These are phyloP conservation scores for Diadumene lineata DNA, from an alignment of 92 coral and sea anemone genomes.

Conservation along the genomic window DNA sequence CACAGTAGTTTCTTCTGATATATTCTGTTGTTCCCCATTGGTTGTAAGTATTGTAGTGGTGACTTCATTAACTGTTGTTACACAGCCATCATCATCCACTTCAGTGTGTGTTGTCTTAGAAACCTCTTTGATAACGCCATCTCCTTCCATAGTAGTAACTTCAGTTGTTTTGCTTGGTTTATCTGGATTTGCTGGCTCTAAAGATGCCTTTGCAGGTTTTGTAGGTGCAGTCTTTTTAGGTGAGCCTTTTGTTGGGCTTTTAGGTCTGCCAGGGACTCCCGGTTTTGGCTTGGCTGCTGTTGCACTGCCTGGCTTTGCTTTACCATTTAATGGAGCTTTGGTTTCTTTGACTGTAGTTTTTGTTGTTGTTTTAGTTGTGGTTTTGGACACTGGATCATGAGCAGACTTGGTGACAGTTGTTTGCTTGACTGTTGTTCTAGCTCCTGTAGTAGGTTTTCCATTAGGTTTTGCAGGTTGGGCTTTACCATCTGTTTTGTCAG, in stretches of 20 bases:
- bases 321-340: constrained; percentile 17
- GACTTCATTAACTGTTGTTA: constrained; percentile 18
- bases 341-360: constrained; percentile 59
- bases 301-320: constrained; percentile 34
- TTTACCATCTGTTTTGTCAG: constrained; percentile 27
- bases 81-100: constrained; percentile 19
- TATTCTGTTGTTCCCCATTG: constrained; percentile 26
- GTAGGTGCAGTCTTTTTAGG: constrained; percentile 31
- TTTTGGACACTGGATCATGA: constrained; percentile 41
- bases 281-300: constrained; percentile 28
- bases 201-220: constrained; percentile 15
- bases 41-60: not conserved
- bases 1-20: constrained; percentile 7
- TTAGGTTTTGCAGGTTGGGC: constrained; percentile 7
- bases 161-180: constrained; percentile 10
- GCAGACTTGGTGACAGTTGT: constrained; percentile 29
- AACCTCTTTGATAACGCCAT: constrained; percentile 10
- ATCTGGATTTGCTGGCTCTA: constrained; percentile 7
- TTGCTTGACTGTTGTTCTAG: constrained; percentile 40
- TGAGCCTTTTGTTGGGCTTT: constrained; percentile 25
- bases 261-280: constrained; percentile 34
- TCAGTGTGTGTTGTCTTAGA: constrained; percentile 21
- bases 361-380: constrained; percentile 45
- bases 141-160: constrained; percentile 10
- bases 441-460: constrained; percentile 45